Percentiles rank a stretch among this genome's conserved stretches.
Evolutionary conservation across 1,140 invertebrate genomes (phyloP).

Genomic region (Aphidius ervi): DNA sequence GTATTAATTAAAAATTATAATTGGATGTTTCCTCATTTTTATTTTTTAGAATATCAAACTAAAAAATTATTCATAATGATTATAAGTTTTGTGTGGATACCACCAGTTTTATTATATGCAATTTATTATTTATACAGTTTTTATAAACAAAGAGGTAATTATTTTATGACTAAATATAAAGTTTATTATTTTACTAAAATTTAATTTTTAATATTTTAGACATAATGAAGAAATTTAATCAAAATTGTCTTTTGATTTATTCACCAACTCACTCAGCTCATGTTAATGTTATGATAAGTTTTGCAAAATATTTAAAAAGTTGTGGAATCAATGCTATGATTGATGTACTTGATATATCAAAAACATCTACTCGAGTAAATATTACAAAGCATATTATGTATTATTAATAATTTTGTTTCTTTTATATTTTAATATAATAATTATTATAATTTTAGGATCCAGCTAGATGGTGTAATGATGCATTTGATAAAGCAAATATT

Average conservation of each 20-base stretch:
- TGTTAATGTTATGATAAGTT: slow-evolving; percentile 40
- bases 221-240: slow-evolving; percentile 26
- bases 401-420: slow-evolving; percentile 15
- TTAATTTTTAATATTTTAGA: slow-evolving; percentile 3
- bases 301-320: slow-evolving; percentile 41
- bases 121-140: slow-evolving; percentile 43
- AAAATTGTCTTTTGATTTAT: slow-evolving; percentile 45
- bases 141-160: slow-evolving; percentile 35
- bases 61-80: slow-evolving; percentile 46
- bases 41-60: slow-evolving; percentile 35
- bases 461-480: slow-evolving; percentile 42
- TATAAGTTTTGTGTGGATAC: slow-evolving; percentile 47
- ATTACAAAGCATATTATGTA: background rate
- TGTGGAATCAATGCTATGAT: slow-evolving; percentile 47
- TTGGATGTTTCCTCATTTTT: slow-evolving; percentile 11
- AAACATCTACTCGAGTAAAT: slow-evolving; percentile 36
- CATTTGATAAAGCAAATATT: slow-evolving; percentile 39
- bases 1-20: background rate
- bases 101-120: slow-evolving; percentile 42
- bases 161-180: background rate
- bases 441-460: slow-evolving; percentile 38
- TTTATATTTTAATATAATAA: slow-evolving; percentile 1
- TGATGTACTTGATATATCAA: slow-evolving; percentile 40
- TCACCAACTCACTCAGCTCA: slow-evolving; percentile 41
- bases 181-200: background rate